These are phyloP conservation scores for Clepsis dumicolana DNA, from an alignment of 2,888 invertebrate species.

Conservation along the genomic window DNA sequence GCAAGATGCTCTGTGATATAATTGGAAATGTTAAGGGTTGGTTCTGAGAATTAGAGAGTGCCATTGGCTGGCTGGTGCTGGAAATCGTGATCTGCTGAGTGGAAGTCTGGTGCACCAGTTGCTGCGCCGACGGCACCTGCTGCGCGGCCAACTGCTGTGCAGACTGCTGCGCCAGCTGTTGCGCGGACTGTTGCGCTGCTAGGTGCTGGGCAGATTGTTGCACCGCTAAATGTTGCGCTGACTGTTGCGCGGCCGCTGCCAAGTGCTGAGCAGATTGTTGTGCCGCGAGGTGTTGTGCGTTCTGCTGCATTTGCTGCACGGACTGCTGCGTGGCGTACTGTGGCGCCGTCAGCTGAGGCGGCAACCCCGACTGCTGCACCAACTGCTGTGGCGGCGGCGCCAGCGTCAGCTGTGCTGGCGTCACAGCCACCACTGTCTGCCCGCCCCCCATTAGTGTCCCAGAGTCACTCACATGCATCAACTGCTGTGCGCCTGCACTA, in stretches of 20 bases:
- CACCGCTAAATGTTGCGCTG: conserved; percentile 62
- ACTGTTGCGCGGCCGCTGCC: conserved; percentile 65
- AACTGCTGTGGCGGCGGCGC: conserved; percentile 75
- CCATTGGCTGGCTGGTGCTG: conserved; percentile 81
- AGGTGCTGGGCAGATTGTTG: conserved; percentile 42
- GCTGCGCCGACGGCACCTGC: conserved; percentile 72
- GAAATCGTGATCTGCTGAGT: conserved; percentile 81
- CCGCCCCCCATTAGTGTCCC: conserved; percentile 81
- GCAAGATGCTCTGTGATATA: conserved; percentile 81
- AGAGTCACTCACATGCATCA: conserved; percentile 84
- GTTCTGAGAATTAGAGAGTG: conserved; percentile 77
- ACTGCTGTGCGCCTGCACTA: conserved; percentile 81
- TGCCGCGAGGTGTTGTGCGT: conserved; percentile 58
- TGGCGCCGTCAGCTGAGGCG: conserved; percentile 65
- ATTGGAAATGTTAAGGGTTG: conserved; percentile 81
- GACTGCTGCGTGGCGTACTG: conserved; percentile 60
- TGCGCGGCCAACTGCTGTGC: conserved; percentile 54
- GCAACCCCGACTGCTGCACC: conserved; percentile 75
- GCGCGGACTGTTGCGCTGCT: conserved; percentile 59
- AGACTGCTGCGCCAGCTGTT: conserved; percentile 74
- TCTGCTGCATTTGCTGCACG: conserved; percentile 60
- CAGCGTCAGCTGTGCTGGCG: conserved; percentile 78
- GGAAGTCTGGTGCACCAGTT: conserved; percentile 79
- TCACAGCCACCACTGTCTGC: conserved; percentile 80
- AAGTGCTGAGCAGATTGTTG: conserved; percentile 57